A percentile compares a stretch with the other conserved stretches of the same genome.
Conservation (phyloP, 2,888 invertebrate species). For the Xylophagus ater region DNA sequence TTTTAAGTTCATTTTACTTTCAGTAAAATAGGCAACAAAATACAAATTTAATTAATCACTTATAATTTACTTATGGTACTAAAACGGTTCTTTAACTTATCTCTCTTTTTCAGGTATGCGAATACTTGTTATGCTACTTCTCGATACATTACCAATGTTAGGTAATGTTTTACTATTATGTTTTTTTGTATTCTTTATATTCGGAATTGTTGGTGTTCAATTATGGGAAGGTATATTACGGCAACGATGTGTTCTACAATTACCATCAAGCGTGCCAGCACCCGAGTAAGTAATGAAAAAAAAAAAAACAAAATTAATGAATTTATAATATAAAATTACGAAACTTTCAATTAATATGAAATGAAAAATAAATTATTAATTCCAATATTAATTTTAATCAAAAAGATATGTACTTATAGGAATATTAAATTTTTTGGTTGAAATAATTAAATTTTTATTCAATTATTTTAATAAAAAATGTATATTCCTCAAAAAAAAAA, state of each 20-base stretch:
- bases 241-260: constrained; percentile 79
- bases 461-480: too few species aligned
- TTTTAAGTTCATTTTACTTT: too few species aligned
- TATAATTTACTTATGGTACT: too few species aligned
- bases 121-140: constrained; percentile 92
- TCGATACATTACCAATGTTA: constrained; percentile 98
- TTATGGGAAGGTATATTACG: constrained; percentile 96
- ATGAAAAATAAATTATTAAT: neutral
- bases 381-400: too few species aligned
- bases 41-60: too few species aligned
- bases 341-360: neutral
- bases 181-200: constrained; percentile 99
- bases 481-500: too few species aligned
- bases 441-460: too few species aligned
- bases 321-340: neutral
- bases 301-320: neutral
- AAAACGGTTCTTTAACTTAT: neutral
- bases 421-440: too few species aligned
- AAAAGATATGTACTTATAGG: too few species aligned
- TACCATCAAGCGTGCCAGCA: constrained; percentile 56
- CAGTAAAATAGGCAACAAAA: too few species aligned
- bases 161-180: constrained; percentile 96
- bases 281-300: constrained; percentile 57
- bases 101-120: constrained; percentile 72
- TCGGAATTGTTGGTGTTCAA: constrained; percentile 98